Evolutionary conservation across 1,140 invertebrate species (phyloP).

Genomic region (Drosophila melanogaster): Release_6_plus_ISO1_MT NT_033779.5:18809501-18810000

Average conservation of each 20-base stretch:
- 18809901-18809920: conserved; percentile 1
- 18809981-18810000: too few relatives aligned
- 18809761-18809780: conserved; percentile 15
- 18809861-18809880: conserved; percentile 62
- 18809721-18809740: conserved; percentile 75
- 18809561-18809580: conserved; percentile 48
- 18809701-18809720: conserved; percentile 81
- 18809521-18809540: conserved; percentile 35
- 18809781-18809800: conserved; percentile 66
- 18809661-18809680: conserved; percentile 75
- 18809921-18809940: neutral
- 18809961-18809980: neutral
- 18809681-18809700: conserved; percentile 54
- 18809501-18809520: conserved; percentile 51
- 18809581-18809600: conserved; percentile 68
- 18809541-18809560: conserved; percentile 61
- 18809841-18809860: conserved; percentile 57
- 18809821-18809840: conserved; percentile 63
- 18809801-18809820: conserved; percentile 68
- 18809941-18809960: neutral
- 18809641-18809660: conserved; percentile 39
- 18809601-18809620: conserved; percentile 49
- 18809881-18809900: conserved; percentile 26
- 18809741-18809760: conserved; percentile 14
- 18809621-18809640: conserved; percentile 3